Evolutionary conservation across 2,888 invertebrate species (phyloP).

Genomic region (Caenorhabditis afra): DNA sequence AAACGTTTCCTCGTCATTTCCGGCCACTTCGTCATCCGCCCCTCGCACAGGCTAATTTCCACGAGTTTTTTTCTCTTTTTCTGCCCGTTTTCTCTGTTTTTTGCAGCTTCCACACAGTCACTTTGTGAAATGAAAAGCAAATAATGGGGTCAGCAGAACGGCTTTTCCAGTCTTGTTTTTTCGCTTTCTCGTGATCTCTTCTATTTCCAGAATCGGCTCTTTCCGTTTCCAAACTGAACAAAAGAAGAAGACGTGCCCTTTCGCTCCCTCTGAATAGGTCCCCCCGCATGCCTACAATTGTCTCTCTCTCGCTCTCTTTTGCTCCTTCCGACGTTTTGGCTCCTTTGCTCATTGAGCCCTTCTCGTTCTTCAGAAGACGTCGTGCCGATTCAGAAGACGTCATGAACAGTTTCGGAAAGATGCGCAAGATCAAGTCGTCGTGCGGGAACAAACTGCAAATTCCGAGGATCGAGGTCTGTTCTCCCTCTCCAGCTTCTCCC

Average conservation of each 20-base stretch:
- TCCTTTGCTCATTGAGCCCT: conserved; percentile 29
- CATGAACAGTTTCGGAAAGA: conserved; percentile 37
- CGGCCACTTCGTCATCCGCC: too few species aligned
- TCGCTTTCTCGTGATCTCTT: too few species aligned
- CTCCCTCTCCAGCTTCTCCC: neutral
- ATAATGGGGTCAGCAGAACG: too few species aligned
- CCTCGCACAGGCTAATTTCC: too few species aligned
- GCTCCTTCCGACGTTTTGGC: too few species aligned
- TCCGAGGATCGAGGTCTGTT: conserved; percentile 59
- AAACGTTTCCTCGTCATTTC: too few species aligned
- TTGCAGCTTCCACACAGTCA: too few species aligned
- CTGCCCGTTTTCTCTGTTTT: too few species aligned
- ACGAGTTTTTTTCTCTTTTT: too few species aligned
- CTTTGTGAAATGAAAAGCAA: too few species aligned
- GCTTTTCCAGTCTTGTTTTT: too few species aligned
- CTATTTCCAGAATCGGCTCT: too few species aligned
- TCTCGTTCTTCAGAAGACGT: conserved; percentile 7
- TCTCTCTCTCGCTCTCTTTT: neutral
- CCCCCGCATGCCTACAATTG: neutral
- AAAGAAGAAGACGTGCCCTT: neutral
- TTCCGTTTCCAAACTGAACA: neutral
- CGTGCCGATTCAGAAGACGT: neutral
- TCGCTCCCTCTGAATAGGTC: conserved; percentile 3
- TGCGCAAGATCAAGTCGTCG: conserved; percentile 64
- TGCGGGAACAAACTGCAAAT: conserved; percentile 62